phyloP scores from a whole-genome alignment of 2,797 vertebrate species.

The Esox masquinongy region DNA sequence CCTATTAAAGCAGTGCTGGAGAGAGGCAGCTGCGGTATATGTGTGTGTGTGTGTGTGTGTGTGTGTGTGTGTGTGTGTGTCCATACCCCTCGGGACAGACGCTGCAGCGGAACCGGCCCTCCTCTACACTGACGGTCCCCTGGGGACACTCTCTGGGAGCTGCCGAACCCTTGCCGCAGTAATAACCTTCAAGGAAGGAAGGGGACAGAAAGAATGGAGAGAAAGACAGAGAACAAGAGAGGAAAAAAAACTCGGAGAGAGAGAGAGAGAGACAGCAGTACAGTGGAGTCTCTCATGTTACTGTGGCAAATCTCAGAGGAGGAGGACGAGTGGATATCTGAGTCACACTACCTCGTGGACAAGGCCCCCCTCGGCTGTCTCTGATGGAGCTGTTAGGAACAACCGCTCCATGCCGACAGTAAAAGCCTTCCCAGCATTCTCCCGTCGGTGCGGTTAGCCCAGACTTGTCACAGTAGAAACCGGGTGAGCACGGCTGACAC shows the following conservation, averaged over 20 bases:
- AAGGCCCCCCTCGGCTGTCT: conserved; percentile 75
- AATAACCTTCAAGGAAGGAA: conserved; percentile 76
- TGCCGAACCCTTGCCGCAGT: conserved; percentile 81
- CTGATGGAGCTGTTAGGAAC: conserved; percentile 65
- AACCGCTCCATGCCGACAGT: conserved; percentile 72
- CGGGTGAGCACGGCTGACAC: conserved; percentile 70
- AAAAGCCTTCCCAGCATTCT: conserved; percentile 81
- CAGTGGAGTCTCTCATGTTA: neutral
- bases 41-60: neutral
- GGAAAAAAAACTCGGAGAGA: neutral
- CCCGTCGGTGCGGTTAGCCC: conserved; percentile 78
- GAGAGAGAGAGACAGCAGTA: neutral
- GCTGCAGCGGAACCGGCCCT: conserved; percentile 75
- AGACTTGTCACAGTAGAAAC: conserved; percentile 74
- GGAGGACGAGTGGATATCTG: neutral
- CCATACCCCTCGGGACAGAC: conserved; percentile 83
- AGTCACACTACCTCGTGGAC: conserved; percentile 76
- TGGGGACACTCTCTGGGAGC: conserved; percentile 79
- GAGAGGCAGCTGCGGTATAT: neutral
- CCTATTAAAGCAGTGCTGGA: neutral
- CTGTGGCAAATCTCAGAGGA: neutral
- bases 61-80: conserved; percentile 4
- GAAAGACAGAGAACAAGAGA: neutral
- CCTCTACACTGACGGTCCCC: conserved; percentile 80
- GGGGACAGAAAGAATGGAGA: neutral